Evolutionary conservation across 2,797 vertebrate genomes (phyloP), one percentile per base, ranked within the genome.

Genomic region (Scolopax bukidnonensis): DNA sequence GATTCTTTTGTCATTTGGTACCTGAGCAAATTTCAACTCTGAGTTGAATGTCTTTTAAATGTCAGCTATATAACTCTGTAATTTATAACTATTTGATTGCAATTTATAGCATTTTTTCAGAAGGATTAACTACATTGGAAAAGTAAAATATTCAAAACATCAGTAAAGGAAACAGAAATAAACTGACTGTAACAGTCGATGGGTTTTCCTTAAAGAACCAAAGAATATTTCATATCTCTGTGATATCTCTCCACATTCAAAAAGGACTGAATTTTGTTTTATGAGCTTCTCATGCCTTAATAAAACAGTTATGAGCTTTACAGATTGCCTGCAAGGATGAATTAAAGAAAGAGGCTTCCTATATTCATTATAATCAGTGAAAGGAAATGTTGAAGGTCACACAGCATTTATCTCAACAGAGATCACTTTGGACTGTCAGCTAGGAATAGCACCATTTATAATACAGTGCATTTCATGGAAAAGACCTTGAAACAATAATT

Each of bases 91-190:
- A 77, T 56, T 89, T 83, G 73, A 88, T 85, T 94, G 92, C 19
- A 84, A 83, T 70, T 97, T 90, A 95, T 43, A 96, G 63, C 27
- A 92, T 95, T 97, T 96, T 36, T 96, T 87, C 81, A 96, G 68
- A 93, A 94, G 59, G 57, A 80, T 73, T 43, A 96, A 75, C 59
- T 87, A 65, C 0, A 3, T 24, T 95, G 63, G 68, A 95, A 96
- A 97, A 93, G 45, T 59, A 92, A 97, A 97, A 94, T 69, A 81
- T 51, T 91, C 54, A 43, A 43, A 92, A 86, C 54, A 85, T 88
- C 75, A 95, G 33, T 89, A 95, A 96, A 60, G 32, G 87, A 95
- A 97, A 97, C 33, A 75, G 89, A 96, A 92, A 84, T 71, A 84
- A 93, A 79, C 32, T 83, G 57, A 84, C 74, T 85, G 6, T 68